Evolutionary conservation across 2,113 vertebrate species (phyloP), one percentile per base, ranked within the genome.

Genomic region (Perca flavescens): DNA sequence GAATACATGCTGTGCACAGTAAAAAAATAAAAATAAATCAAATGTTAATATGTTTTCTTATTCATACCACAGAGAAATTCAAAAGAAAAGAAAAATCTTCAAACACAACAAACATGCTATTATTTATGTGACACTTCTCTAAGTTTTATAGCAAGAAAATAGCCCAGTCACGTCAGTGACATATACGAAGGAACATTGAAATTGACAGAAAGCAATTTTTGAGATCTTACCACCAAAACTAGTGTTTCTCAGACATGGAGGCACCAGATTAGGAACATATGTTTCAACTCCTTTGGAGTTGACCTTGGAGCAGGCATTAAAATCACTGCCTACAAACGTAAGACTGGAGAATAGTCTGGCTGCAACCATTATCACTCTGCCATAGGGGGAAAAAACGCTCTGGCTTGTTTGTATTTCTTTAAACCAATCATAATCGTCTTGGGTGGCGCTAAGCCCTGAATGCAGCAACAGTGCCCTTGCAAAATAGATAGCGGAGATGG

Each of bases 101-200:
- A 78, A 67, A 67, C 54, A 62, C 46, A 78, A 54, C 34, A 82
- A 69, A 58, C 16, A 62, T 43, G 1, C 14, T n/a, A 9, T 15
- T n/a, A 36, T 54, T 70, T 15, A 57, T 56, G 13, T 43, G 15
- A 1, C 4, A 15, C 50, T n/a, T 53, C 11, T 70, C 19, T 15
- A 0, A n/a, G 28, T 21, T 53, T 62, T 57, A 62, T 12, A 49
- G 17, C n/a, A 68, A 67, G 13, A 56, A 49, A 69, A 43, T 5
- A 25, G 21, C 36, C 5, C 36, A 46, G 34, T 13, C 22, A 46
- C 16, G n/a, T 50, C 57, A 57, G 67, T 60, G 17, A 72, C 50
- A n/a, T 40, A 53, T 8, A 15, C 1, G 15, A n/a, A 6, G 0
- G 28, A 4, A 83, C 25, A 53, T 8, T 17, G 12, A 46, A 66